Conservation (phyloP, 2,888 invertebrate species). For the Synergus laeviventris region DNA sequence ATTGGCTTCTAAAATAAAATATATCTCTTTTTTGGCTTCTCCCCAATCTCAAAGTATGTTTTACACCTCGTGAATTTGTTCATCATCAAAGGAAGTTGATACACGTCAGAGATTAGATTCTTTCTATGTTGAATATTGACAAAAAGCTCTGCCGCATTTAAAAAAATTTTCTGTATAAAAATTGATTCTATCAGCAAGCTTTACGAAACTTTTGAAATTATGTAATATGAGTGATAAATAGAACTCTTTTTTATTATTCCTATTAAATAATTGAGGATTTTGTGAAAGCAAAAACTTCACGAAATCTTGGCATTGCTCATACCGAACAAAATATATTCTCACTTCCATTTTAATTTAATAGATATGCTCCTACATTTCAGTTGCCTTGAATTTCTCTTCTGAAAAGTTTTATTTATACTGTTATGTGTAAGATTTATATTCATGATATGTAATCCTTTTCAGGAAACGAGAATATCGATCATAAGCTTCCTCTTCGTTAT, state of each 20-base stretch:
- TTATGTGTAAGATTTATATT: neutral
- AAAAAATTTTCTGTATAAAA: neutral
- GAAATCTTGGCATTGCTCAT: too few relatives aligned
- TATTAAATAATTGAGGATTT: too few relatives aligned
- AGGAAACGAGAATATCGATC: slow-evolving; percentile 34
- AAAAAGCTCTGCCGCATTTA: too few relatives aligned
- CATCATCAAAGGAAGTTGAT: slow-evolving; percentile 14
- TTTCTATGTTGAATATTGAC: neutral
- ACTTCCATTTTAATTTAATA: neutral
- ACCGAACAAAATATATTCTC: neutral
- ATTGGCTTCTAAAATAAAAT: neutral
- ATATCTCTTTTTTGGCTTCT: neutral
- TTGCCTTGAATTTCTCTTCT: slow-evolving; percentile 9
- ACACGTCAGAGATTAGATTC: neutral
- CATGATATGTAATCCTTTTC: slow-evolving; percentile 5
- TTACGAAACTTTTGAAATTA: too few relatives aligned
- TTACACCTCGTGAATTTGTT: neutral
- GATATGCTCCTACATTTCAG: neutral
- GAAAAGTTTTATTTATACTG: slow-evolving; percentile 10
- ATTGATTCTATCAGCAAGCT: too few relatives aligned
- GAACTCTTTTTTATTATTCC: too few relatives aligned
- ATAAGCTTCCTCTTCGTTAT: neutral
- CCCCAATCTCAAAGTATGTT: neutral
- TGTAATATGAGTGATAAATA: too few relatives aligned
- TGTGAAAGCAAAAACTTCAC: too few relatives aligned